These are phyloP conservation scores for Protonemura montana DNA, from an alignment of 2,888 invertebrate genomes.

Conservation along the genomic window DNA sequence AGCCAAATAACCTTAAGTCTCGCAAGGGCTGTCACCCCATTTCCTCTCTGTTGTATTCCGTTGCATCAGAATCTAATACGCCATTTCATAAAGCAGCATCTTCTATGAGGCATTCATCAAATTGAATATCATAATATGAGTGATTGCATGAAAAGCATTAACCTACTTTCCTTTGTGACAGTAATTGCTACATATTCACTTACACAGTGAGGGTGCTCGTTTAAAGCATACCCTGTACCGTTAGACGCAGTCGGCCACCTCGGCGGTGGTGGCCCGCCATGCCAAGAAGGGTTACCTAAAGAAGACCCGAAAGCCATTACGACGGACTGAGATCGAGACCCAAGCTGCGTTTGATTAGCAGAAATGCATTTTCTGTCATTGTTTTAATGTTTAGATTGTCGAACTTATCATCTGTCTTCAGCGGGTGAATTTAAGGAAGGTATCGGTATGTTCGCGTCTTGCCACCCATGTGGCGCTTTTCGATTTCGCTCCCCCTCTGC, in stretches of 20 bases:
- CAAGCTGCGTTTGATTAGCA: background rate
- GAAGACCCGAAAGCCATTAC: too few species aligned
- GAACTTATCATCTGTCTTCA: background rate
- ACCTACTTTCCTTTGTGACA: constrained; percentile 39
- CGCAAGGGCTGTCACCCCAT: too few species aligned
- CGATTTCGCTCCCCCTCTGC: too few species aligned
- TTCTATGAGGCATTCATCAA: background rate
- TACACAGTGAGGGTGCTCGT: constrained; percentile 33
- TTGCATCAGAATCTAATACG: too few species aligned
- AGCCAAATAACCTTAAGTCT: too few species aligned
- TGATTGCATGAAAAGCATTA: constrained; percentile 21
- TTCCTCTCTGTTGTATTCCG: too few species aligned
- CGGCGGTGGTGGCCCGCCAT: background rate
- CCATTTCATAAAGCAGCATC: background rate
- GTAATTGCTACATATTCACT: constrained; percentile 42
- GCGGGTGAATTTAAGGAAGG: too few species aligned
- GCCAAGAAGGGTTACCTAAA: background rate
- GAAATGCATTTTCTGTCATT: background rate
- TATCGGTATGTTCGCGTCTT: too few species aligned
- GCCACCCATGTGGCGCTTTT: too few species aligned
- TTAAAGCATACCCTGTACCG: constrained; percentile 16
- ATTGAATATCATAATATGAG: constrained; percentile 25
- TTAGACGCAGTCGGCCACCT: background rate
- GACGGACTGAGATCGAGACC: background rate
- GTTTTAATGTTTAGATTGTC: background rate